These are phyloP conservation scores for Candoia aspera DNA, from an alignment of 2,113 vertebrate genomes.

Conservation along the genomic window DNA sequence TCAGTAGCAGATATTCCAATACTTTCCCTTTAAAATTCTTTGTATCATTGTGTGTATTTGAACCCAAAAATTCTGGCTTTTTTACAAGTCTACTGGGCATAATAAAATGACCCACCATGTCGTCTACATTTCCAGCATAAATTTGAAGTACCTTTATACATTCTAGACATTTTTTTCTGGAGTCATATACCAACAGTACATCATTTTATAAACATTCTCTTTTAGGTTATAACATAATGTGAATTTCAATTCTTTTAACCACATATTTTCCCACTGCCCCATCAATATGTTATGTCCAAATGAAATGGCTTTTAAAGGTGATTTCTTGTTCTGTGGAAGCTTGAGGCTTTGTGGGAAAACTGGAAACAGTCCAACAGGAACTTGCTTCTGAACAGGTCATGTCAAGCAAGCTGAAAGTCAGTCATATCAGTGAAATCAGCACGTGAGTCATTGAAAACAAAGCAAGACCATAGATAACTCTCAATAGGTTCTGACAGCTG, in stretches of 20 bases:
- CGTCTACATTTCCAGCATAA: neutral
- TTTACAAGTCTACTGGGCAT: too few species aligned
- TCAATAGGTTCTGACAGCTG: neutral
- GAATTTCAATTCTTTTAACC: neutral
- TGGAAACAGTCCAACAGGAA: neutral
- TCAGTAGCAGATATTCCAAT: too few species aligned
- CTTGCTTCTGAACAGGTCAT: neutral
- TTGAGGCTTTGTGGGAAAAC: neutral
- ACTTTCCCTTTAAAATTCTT: neutral
- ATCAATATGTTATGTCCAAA: neutral
- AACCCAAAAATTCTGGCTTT: too few species aligned
- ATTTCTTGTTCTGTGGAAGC: neutral
- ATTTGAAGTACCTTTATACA: neutral
- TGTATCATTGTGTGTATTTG: too few species aligned
- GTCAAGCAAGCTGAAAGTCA: neutral
- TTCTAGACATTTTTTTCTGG: neutral
- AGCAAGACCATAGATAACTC: neutral
- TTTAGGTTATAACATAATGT: neutral
- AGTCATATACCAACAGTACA: neutral
- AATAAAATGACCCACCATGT: too few species aligned
- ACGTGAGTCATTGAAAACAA: neutral
- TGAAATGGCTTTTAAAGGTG: neutral
- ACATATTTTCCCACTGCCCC: neutral
- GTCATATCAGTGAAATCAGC: neutral
- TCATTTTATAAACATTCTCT: neutral